Evolutionary conservation across 2,797 vertebrate species (phyloP), one percentile per base, ranked within the genome.

Genomic region (Sphenopsis melanotis): DNA sequence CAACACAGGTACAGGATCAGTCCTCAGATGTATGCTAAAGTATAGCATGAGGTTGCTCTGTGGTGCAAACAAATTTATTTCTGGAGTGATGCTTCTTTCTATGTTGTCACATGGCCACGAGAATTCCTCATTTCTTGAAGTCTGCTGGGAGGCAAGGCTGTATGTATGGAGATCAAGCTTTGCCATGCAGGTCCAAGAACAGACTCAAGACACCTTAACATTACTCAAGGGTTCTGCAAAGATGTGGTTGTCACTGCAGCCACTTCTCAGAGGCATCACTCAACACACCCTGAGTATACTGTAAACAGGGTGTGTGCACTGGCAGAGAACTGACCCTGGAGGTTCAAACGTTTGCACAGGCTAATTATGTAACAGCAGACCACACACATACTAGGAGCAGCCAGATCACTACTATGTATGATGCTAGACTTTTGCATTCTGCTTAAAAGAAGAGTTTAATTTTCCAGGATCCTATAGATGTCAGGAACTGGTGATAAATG

Each of bases 281-380:
- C n/a, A 36, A 71, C 46, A 80, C 18, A 61, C 10, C 3, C 24
- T 17, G 14, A 71, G 6, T 6, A 37, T 6, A 26, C 11, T 36
- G 18, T 17, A 30, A 63, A 77, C 1, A 2, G 3, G 11, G 10
- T 4, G 7, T 5, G 6, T 53, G 56, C n/a, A 11, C 19, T 0
- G 0, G 11, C 60, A 71, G 57, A 74, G 52, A 83, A 83, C 32
- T 68, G 26, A 46, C 37, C 57, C 20, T 27, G n/a, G 41, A 83
- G 17, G n/a, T 55, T 74, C 36, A 60, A 50, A 30, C 23, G 6
- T 69, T n/a, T 69, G 30, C 26, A 60, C 5, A 1, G 24, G 16
- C 22, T 78, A 47, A 68, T 61, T 39, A 42, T 5, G 6, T 39
- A 74, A 82, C 39, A 72, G 24, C 50, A 87, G 63, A 89, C 46